These are phyloP conservation scores for Rhopilema esculentum DNA, from an alignment of 30 jellyfish, hydroid and myxozoan species.

Conservation along the genomic window DNA sequence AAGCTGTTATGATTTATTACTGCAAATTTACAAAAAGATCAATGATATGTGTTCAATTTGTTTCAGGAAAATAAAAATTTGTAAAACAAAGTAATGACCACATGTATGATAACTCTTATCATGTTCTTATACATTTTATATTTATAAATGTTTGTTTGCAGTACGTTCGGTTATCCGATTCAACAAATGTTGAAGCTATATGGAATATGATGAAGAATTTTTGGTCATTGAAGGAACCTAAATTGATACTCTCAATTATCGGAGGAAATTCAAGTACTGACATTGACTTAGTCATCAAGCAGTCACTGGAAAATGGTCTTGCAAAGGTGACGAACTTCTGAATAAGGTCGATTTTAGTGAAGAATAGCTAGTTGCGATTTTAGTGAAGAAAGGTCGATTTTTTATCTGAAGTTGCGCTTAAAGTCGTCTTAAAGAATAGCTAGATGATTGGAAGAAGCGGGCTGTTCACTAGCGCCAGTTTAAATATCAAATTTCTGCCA, in stretches of 20 bases:
- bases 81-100: too few species aligned
- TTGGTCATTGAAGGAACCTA: conserved; percentile 51
- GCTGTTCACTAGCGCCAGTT: too few species aligned
- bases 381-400: too few species aligned
- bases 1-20: too few species aligned
- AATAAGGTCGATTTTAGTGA: background rate
- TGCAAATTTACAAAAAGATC: too few species aligned
- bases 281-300: background rate
- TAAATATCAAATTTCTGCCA: too few species aligned
- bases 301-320: conserved; percentile 42
- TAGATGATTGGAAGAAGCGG: too few species aligned
- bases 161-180: conserved; percentile 41
- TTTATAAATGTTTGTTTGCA: background rate
- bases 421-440: too few species aligned
- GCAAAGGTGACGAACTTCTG: conserved; percentile 7
- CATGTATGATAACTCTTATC: too few species aligned
- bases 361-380: background rate
- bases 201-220: conserved; percentile 27
- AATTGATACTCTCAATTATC: conserved; percentile 21
- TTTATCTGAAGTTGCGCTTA: too few species aligned
- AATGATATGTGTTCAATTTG: too few species aligned
- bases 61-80: too few species aligned
- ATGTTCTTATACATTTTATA: background rate
- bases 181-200: background rate
- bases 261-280: conserved; percentile 29